Evolutionary conservation across 2,888 invertebrate species (phyloP).

Genomic region (Lagria hirta): DNA sequence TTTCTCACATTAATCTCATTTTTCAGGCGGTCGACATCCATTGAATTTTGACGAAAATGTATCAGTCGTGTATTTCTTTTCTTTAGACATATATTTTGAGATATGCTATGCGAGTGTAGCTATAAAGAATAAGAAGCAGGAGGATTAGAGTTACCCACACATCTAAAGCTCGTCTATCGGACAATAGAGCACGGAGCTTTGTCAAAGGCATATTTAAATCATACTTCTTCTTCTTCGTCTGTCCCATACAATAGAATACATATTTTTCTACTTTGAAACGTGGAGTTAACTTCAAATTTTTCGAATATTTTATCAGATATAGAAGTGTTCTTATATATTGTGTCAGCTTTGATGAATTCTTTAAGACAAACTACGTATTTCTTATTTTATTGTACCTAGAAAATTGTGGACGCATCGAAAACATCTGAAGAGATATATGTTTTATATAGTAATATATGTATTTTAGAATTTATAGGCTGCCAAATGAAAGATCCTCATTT

Average conservation of each 20-base stretch:
- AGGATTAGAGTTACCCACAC: conserved; percentile 32
- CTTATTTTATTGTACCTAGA: too few relatives aligned
- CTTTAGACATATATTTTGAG: conserved; percentile 26
- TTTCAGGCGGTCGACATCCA: conserved; percentile 19
- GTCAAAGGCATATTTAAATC: conserved; percentile 48
- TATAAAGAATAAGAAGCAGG: conserved; percentile 32
- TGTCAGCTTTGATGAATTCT: too few relatives aligned
- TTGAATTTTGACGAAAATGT: conserved; percentile 26
- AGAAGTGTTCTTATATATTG: too few relatives aligned
- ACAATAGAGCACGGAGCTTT: conserved; percentile 36
- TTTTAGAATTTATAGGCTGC: too few relatives aligned
- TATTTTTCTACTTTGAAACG: conserved; percentile 47
- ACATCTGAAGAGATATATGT: too few relatives aligned
- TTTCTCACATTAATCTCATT: conserved; percentile 25
- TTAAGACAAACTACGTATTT: too few relatives aligned
- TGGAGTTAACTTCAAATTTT: conserved; percentile 32
- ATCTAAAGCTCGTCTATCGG: conserved; percentile 30
- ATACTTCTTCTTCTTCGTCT: conserved; percentile 31
- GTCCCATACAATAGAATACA: conserved; percentile 49
- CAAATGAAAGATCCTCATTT: too few relatives aligned
- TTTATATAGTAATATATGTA: too few relatives aligned
- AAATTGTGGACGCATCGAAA: too few relatives aligned
- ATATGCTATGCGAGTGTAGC: conserved; percentile 34
- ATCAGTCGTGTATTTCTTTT: conserved; percentile 20
- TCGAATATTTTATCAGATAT: too few relatives aligned